These are phyloP conservation scores for Lethocerus indicus DNA, from an alignment of 1,140 invertebrate species.

Conservation along the genomic window DNA sequence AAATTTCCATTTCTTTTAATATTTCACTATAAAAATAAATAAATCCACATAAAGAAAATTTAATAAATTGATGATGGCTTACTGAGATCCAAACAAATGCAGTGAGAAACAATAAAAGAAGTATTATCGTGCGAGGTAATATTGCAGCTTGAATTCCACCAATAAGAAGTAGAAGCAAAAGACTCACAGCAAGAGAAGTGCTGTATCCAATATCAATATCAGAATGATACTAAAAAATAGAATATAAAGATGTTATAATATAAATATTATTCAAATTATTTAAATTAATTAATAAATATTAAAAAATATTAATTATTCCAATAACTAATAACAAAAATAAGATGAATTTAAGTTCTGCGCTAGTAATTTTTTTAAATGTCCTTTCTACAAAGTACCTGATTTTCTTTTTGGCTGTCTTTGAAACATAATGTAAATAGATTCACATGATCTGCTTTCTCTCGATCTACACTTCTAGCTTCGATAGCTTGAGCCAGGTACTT, in stretches of 20 bases:
- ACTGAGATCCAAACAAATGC: slow-evolving; percentile 73
- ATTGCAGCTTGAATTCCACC: slow-evolving; percentile 48
- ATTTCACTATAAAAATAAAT: not conserved
- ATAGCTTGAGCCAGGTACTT: slow-evolving; percentile 82
- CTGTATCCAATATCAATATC: slow-evolving; percentile 53
- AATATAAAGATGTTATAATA: slow-evolving; percentile 13
- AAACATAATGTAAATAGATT: slow-evolving; percentile 70
- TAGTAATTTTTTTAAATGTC: not conserved
- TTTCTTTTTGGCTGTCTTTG: slow-evolving; percentile 63
- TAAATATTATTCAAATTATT: too few relatives aligned
- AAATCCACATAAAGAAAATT: not conserved
- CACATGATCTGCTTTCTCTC: slow-evolving; percentile 75
- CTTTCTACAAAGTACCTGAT: slow-evolving; percentile 31
- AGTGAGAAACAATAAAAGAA: slow-evolving; percentile 66
- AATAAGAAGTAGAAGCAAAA: slow-evolving; percentile 41
- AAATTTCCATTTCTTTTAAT: not conserved
- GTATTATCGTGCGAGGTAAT: slow-evolving; percentile 59
- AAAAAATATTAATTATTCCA: not conserved
- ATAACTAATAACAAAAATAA: not conserved
- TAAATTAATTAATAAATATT: not conserved
- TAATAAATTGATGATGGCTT: slow-evolving; percentile 8
- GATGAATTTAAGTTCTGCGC: not conserved
- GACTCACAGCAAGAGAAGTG: slow-evolving; percentile 45
- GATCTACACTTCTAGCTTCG: slow-evolving; percentile 73
- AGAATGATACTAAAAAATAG: slow-evolving; percentile 42